Base-by-base conservation (phyloP, 2,888 invertebrate genomes). In the Athalia rosae region DNA sequence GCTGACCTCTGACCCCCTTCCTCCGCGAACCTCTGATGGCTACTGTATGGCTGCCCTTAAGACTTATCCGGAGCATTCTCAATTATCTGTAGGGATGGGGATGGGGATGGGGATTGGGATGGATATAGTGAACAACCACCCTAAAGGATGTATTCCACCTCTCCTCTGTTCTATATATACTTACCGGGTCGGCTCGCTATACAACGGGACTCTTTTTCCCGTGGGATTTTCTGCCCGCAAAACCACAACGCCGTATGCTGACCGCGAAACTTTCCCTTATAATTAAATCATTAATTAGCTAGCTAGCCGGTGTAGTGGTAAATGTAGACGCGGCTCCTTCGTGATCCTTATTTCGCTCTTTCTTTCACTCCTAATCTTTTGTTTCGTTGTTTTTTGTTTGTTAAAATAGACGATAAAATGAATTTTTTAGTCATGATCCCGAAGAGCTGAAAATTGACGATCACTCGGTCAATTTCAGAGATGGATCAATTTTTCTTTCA, bases 271-370 rank as follows among this genome's bases (percentile, higher is more conserved):
- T 86, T 86, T 85, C 84, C 82, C 84, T 84, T 85, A 82, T 86
- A 87, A 87, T 87, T 87, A 84, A 87, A 87, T 87, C 87, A 87
- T 85, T 87, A 86, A 87, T 87, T 87, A 85, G 83, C 76, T 73
- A 73, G 66, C 50, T 6, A 48, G 47, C 66, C 13, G 66, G 15
- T 45, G 47, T n/a, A 13, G 4, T 48, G 48, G 47, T 48, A 48
- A 41, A n/a, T 53, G 53, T 53, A 53, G 8, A 53, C n/a, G 11
- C n/a, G 11, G 3, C 59, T 59, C 11, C 6, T n/a, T 4, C n/a
- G 13, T 6, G 6, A n/a, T 63, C 43, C 43, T 63, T 63, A 7
- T 4, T 53, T 7, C 53, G 7, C 11, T 53, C 3, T 61, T 61
- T 50, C 11, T 47, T 28, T 45, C 41, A 61, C 48, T 74, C 61